phyloP scores from a whole-genome alignment of 2,888 invertebrate species.

The Cosmopolites sordidus region DNA sequence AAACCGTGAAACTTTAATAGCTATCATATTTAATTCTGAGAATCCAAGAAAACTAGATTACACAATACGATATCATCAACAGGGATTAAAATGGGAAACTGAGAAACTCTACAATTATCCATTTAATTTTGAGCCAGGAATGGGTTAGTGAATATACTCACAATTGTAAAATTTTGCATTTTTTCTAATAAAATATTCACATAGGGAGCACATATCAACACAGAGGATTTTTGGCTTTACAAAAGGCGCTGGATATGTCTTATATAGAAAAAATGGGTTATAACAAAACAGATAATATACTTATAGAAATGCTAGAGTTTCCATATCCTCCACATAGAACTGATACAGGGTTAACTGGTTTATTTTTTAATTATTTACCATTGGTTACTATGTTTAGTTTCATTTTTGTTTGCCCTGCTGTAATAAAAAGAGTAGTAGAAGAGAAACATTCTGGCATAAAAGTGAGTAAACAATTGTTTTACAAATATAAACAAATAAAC shows the following conservation, averaged over 20 bases:
- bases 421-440: conserved; percentile 55
- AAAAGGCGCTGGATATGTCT: conserved; percentile 58
- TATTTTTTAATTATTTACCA: conserved; percentile 45
- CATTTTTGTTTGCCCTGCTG: conserved; percentile 52
- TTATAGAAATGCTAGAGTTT: conserved; percentile 52
- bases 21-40: conserved; percentile 37
- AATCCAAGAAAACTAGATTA: conserved; percentile 36
- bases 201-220: conserved; percentile 37
- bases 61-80: conserved; percentile 38
- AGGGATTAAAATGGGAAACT: conserved; percentile 34
- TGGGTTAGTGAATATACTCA: conserved; percentile 20
- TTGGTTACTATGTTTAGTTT: conserved; percentile 49
- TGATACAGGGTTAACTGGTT: conserved; percentile 37
- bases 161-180: background rate
- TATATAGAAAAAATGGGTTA: conserved; percentile 46
- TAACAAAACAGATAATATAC: conserved; percentile 26
- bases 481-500: background rate
- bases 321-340: conserved; percentile 51
- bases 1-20: conserved; percentile 33
- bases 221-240: conserved; percentile 54
- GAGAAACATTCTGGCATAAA: conserved; percentile 59
- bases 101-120: conserved; percentile 28
- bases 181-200: background rate
- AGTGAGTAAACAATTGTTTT: conserved; percentile 40
- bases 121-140: conserved; percentile 17